Percentiles rank a stretch among this genome's conserved stretches.
Evolutionary conservation across 1,140 invertebrate genomes (phyloP).

Genomic region (Gryon sp.): DNA sequence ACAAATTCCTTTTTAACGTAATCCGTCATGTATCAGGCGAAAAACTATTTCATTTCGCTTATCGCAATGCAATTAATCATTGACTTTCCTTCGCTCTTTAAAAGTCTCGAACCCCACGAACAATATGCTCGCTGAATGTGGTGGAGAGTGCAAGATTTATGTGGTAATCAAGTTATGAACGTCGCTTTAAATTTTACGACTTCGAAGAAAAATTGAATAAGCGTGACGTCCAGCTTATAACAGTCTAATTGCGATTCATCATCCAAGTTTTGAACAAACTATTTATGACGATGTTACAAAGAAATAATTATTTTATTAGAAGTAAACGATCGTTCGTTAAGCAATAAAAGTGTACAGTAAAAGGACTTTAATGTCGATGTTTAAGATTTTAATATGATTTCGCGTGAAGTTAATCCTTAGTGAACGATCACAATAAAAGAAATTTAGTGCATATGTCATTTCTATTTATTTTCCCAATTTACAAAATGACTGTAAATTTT

Average conservation of each 20-base stretch:
- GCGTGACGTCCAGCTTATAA: constrained; percentile 6
- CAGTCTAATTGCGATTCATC: constrained; percentile 4
- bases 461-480: no score
- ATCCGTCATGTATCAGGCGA: constrained; percentile 43
- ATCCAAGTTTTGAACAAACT: neutral
- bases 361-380: no score
- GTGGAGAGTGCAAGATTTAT: constrained; percentile 34
- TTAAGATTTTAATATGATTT: no score
- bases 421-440: no score
- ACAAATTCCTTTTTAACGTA: constrained; percentile 57
- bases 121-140: constrained; percentile 17
- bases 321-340: no score
- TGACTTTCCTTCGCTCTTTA: constrained; percentile 13
- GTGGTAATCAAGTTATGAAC: constrained; percentile 33
- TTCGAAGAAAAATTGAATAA: constrained; percentile 30
- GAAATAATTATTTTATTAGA: neutral
- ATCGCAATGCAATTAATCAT: constrained; percentile 34
- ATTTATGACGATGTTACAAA: neutral
- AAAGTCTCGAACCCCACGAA: neutral
- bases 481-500: no score
- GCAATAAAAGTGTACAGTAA: no score
- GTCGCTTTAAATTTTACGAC: constrained; percentile 28
- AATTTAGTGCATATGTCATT: no score
- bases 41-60: constrained; percentile 49
- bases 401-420: no score